Conservation (phyloP, 2,888 invertebrate species). For the Chaitophorus viminalis region DNA sequence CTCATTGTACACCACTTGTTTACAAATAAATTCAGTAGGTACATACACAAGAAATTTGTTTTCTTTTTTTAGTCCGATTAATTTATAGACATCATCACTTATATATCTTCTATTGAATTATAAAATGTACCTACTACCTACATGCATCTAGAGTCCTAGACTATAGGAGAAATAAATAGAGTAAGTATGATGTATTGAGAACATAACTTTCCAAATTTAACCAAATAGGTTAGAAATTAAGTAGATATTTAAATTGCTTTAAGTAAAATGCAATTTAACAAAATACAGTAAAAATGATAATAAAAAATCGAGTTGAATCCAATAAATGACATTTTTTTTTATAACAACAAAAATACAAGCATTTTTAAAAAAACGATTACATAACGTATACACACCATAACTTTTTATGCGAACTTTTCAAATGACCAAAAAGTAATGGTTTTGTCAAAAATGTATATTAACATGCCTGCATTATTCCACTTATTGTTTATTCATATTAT, state of each 20-base stretch:
- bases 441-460: slow-evolving; percentile 22
- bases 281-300: neutral
- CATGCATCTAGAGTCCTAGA: too few species aligned
- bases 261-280: too few species aligned
- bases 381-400: neutral
- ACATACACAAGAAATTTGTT: neutral
- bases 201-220: neutral
- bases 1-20: neutral
- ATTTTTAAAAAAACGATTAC: slow-evolving; percentile 21
- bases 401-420: slow-evolving; percentile 28
- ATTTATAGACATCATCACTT: slow-evolving; percentile 1
- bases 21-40: neutral
- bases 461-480: slow-evolving; percentile 4
- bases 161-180: too few species aligned
- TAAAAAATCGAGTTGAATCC: neutral
- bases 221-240: neutral
- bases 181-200: neutral
- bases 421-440: slow-evolving; percentile 23
- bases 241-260: neutral
- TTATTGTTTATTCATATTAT: neutral
- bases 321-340: slow-evolving; percentile 1
- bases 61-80: slow-evolving; percentile 22
- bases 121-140: too few species aligned
- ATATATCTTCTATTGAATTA: too few species aligned
- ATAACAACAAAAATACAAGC: slow-evolving; percentile 2